phyloP scores from a whole-genome alignment of 2,113 vertebrate genomes.

The Dinomys branickii region DNA sequence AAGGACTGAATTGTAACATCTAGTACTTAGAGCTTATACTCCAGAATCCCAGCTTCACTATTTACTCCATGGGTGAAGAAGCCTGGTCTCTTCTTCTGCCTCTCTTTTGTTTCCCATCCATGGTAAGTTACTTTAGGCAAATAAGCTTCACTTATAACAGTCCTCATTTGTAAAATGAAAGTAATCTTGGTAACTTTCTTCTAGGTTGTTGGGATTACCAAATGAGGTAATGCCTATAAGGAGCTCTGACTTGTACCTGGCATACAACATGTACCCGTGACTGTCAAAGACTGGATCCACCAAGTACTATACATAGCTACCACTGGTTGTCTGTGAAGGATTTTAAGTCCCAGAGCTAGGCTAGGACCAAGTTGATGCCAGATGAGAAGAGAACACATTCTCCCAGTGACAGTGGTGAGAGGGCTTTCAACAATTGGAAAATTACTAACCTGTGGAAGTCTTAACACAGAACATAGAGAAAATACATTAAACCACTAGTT shows the following conservation, averaged over 20 bases:
- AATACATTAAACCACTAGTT: not conserved
- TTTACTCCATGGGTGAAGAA: not conserved
- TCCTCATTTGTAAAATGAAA: constrained; percentile 10
- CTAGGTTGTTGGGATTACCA: not conserved
- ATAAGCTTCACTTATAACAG: not conserved
- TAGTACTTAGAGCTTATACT: too few relatives aligned
- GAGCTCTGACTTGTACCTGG: not conserved
- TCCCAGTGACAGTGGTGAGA: not conserved
- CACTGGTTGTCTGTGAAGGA: not conserved
- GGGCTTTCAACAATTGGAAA: not conserved
- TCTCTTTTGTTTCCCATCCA: not conserved
- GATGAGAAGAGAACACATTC: not conserved
- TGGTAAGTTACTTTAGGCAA: not conserved
- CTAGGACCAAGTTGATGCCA: not conserved
- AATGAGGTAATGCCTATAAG: not conserved
- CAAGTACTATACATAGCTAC: not conserved
- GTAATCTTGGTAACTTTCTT: not conserved
- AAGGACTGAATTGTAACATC: not conserved
- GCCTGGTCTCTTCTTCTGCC: not conserved
- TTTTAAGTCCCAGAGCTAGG: not conserved
- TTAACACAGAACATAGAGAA: not conserved
- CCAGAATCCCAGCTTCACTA: not conserved
- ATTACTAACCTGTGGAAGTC: not conserved
- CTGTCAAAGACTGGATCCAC: not conserved
- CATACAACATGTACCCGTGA: not conserved